phyloP scores from a whole-genome alignment of 2,888 invertebrate species.

The Caenorhabditis macrosperma region DNA sequence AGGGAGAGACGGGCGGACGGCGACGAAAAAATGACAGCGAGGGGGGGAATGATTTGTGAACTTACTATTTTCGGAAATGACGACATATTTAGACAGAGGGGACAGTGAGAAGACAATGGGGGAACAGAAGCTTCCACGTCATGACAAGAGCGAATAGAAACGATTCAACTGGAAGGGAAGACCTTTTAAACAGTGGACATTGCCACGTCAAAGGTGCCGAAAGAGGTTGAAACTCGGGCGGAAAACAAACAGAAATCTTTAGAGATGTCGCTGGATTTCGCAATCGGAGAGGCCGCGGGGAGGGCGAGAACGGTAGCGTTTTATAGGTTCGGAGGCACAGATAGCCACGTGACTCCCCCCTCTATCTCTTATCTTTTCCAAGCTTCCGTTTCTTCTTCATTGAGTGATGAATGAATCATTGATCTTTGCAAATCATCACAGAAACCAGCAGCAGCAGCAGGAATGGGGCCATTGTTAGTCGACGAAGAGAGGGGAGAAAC shows the following conservation, averaged over 20 bases:
- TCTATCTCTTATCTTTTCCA: background rate
- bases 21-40: constrained; percentile 4
- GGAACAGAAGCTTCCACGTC: background rate
- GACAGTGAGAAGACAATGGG: constrained; percentile 7
- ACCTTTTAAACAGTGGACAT: background rate
- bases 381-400: background rate
- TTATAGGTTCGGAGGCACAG: constrained; percentile 20
- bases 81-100: constrained; percentile 13
- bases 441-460: background rate
- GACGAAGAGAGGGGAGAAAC: background rate
- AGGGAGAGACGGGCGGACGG: background rate
- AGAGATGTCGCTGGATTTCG: constrained; percentile 24
- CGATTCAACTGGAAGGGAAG: background rate
- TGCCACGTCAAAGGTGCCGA: background rate
- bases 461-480: background rate
- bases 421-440: background rate
- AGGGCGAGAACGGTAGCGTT: constrained; percentile 7
- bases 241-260: constrained; percentile 14
- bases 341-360: constrained; percentile 19
- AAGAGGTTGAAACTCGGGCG: background rate
- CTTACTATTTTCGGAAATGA: constrained; percentile 30
- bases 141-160: background rate
- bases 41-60: constrained; percentile 23
- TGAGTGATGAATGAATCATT: background rate
- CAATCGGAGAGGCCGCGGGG: constrained; percentile 7